A percentile compares a stretch with the other conserved stretches of the same genome.
These are phyloP conservation scores for Erinaceus europaeus DNA, from an alignment of 2,113 vertebrate species.

Conservation along the genomic window DNA sequence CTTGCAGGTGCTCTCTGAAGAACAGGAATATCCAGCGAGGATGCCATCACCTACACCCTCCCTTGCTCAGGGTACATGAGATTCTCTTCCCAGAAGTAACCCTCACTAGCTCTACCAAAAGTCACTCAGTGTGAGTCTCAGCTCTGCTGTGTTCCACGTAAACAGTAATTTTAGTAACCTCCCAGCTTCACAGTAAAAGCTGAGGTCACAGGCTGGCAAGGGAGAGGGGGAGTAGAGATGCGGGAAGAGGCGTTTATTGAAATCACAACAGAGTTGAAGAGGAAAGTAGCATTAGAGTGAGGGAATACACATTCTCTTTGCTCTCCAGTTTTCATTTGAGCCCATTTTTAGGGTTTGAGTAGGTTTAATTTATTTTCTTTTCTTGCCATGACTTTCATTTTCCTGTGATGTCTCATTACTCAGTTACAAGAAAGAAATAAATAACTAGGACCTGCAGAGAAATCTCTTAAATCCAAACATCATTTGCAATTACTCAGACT, in stretches of 20 bases:
- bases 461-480: background rate
- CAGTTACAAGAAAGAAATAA: constrained; percentile 44
- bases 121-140: background rate
- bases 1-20: rapidly evolving
- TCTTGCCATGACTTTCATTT: background rate
- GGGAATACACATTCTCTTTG: background rate
- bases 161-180: background rate
- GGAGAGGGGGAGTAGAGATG: background rate
- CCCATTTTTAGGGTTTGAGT: constrained; percentile 38
- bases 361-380: constrained; percentile 23
- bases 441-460: background rate
- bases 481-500: constrained; percentile 9
- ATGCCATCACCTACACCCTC: too few relatives aligned
- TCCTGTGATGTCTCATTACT: constrained; percentile 34
- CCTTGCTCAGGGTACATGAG: too few relatives aligned
- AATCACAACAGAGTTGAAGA: background rate
- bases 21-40: background rate
- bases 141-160: background rate
- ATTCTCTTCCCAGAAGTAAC: too few relatives aligned
- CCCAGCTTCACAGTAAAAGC: background rate
- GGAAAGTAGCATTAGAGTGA: background rate
- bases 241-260: background rate
- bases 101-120: too few relatives aligned
- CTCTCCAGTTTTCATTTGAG: background rate
- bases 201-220: background rate